Conservation (phyloP, 92 coral and sea anemone genomes). For the Parazoanthus swiftii region DNA sequence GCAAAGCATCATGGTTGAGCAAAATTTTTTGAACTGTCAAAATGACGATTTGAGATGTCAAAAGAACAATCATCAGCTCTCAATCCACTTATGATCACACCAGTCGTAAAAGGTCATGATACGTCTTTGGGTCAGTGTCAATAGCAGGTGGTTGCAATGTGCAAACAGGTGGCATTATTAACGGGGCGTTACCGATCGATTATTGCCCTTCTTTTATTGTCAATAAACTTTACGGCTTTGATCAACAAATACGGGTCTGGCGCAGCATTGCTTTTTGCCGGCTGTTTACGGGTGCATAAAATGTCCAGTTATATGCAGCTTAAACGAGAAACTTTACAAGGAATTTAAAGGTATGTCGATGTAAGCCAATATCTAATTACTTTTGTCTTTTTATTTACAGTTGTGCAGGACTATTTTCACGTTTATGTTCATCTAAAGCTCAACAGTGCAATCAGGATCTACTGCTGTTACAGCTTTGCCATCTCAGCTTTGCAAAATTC, state of each 20-base stretch:
- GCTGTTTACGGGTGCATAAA: not conserved
- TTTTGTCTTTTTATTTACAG: not conserved
- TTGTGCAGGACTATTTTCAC: not conserved
- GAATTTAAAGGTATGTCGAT: not conserved
- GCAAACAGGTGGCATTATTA: conserved; percentile 27
- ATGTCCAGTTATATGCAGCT: not conserved
- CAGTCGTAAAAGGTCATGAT: not conserved
- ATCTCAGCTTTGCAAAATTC: not conserved
- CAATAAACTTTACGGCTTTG: not conserved
- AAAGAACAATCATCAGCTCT: not conserved
- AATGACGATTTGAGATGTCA: not conserved
- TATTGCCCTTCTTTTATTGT: conserved; percentile 10
- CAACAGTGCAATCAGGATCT: not conserved
- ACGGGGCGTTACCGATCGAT: conserved; percentile 29
- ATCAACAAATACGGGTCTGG: not conserved
- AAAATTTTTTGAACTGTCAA: not conserved
- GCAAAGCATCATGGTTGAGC: not conserved
- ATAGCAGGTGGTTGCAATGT: conserved; percentile 19
- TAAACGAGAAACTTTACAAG: not conserved
- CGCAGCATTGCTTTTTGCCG: not conserved
- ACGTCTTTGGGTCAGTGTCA: not conserved
- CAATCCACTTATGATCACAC: not conserved
- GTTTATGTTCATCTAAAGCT: not conserved
- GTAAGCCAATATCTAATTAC: not conserved
- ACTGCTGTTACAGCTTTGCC: not conserved